A percentile compares a stretch with the other conserved stretches of the same genome.
phyloP scores from a whole-genome alignment of 2,797 vertebrate genomes.

The Sebastes matsubarae region DNA sequence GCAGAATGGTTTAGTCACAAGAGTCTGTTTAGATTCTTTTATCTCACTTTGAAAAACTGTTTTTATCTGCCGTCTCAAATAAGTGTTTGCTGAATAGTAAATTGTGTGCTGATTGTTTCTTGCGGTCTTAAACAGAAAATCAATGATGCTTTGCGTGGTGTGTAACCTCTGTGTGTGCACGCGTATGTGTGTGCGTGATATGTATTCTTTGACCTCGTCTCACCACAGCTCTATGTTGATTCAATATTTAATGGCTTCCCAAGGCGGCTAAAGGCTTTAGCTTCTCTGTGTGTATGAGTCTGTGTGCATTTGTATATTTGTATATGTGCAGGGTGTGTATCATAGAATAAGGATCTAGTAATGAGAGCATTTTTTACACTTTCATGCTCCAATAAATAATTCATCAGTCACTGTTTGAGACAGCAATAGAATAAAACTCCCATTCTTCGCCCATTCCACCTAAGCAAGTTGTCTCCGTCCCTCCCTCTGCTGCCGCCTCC shows the following conservation, averaged over 20 bases:
- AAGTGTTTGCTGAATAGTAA: slow-evolving; percentile 53
- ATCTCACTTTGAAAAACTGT: slow-evolving; percentile 25
- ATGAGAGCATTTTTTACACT: slow-evolving; percentile 33
- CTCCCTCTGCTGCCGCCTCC: slow-evolving; percentile 21
- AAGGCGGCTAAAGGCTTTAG: slow-evolving; percentile 8
- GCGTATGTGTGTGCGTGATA: slow-evolving; percentile 9
- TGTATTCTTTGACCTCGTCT: slow-evolving; percentile 63
- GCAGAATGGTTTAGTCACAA: slow-evolving; percentile 8
- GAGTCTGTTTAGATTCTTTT: slow-evolving; percentile 16
- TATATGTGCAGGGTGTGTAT: slow-evolving; percentile 13
- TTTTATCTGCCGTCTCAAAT: slow-evolving; percentile 38
- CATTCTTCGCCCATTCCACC: slow-evolving; percentile 31
- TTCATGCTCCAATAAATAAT: slow-evolving; percentile 46
- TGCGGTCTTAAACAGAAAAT: slow-evolving; percentile 62
- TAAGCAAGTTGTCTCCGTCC: slow-evolving; percentile 33
- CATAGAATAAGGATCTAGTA: slow-evolving; percentile 12
- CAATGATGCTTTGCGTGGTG: slow-evolving; percentile 38
- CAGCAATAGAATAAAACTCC: slow-evolving; percentile 50
- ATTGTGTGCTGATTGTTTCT: slow-evolving; percentile 62
- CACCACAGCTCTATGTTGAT: slow-evolving; percentile 43
- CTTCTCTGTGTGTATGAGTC: not conserved
- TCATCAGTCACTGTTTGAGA: slow-evolving; percentile 47
- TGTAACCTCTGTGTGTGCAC: slow-evolving; percentile 31
- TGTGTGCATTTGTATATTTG: slow-evolving; percentile 10
- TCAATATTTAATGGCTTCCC: slow-evolving; percentile 63